These are phyloP conservation scores for Doryteuthis pealeii DNA, from an alignment of 1,140 invertebrate genomes.

Conservation along the genomic window DNA sequence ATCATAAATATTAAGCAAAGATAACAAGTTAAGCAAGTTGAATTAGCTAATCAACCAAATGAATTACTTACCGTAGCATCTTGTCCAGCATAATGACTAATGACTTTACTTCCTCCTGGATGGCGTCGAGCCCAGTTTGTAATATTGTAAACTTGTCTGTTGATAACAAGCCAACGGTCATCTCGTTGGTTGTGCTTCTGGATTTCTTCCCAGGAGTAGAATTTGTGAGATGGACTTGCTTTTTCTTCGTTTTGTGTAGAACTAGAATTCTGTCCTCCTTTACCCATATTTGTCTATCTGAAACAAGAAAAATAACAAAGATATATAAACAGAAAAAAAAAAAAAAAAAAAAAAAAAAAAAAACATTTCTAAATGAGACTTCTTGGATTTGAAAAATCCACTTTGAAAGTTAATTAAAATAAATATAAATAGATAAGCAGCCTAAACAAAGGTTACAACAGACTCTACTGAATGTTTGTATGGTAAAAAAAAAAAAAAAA, in stretches of 20 bases:
- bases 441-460: too few species aligned
- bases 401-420: too few species aligned
- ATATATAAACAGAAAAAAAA: background rate
- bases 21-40: too few species aligned
- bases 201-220: slow-evolving; percentile 50
- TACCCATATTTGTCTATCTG: slow-evolving; percentile 20
- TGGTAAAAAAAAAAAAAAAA: too few species aligned
- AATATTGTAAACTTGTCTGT: slow-evolving; percentile 58
- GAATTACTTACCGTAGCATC: slow-evolving; percentile 55
- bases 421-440: too few species aligned
- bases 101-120: slow-evolving; percentile 53
- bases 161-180: slow-evolving; percentile 56
- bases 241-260: background rate
- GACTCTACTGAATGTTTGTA: too few species aligned
- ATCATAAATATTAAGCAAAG: too few species aligned
- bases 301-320: background rate
- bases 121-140: slow-evolving; percentile 53
- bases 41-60: background rate
- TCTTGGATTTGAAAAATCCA: too few species aligned
- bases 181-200: slow-evolving; percentile 37
- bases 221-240: background rate
- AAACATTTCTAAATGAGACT: background rate
- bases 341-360: background rate
- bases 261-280: slow-evolving; percentile 22
- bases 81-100: slow-evolving; percentile 58